Conservation (phyloP, 2,797 vertebrate genomes). For the Tenualosa thibaudeaui region DNA sequence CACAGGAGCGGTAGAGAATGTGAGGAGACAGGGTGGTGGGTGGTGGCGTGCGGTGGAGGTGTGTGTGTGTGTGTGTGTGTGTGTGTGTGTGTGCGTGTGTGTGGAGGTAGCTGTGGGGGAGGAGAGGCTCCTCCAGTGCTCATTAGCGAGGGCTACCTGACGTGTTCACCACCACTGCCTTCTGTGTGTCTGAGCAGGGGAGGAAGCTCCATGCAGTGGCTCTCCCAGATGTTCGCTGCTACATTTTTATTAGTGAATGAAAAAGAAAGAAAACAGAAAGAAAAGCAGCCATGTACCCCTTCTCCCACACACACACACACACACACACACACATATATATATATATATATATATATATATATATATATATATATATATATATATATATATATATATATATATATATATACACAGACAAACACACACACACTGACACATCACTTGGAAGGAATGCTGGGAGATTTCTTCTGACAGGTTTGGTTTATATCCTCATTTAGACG, state of each 20-base stretch:
- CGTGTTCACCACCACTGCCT: slow-evolving; percentile 52
- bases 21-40: slow-evolving; percentile 57
- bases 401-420: slow-evolving; percentile 62
- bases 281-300: slow-evolving; percentile 60
- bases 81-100: neutral
- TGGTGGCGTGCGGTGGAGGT: neutral
- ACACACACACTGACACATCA: slow-evolving; percentile 65
- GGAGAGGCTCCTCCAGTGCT: slow-evolving; percentile 59
- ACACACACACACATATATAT: slow-evolving; percentile 64
- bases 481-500: slow-evolving; percentile 78
- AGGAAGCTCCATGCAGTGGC: slow-evolving; percentile 55
- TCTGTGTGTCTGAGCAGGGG: slow-evolving; percentile 62
- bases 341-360: slow-evolving; percentile 62
- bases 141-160: slow-evolving; percentile 71
- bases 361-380: slow-evolving; percentile 62
- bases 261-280: slow-evolving; percentile 42
- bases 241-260: slow-evolving; percentile 68
- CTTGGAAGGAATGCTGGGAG: slow-evolving; percentile 66
- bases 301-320: slow-evolving; percentile 62
- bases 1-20: slow-evolving; percentile 58
- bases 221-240: slow-evolving; percentile 67
- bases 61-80: neutral
- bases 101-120: neutral
- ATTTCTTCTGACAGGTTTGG: slow-evolving; percentile 75
- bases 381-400: slow-evolving; percentile 61